Evolutionary conservation across 2,888 invertebrate species (phyloP).

Genomic region (Stenolophus ochropezus): DNA sequence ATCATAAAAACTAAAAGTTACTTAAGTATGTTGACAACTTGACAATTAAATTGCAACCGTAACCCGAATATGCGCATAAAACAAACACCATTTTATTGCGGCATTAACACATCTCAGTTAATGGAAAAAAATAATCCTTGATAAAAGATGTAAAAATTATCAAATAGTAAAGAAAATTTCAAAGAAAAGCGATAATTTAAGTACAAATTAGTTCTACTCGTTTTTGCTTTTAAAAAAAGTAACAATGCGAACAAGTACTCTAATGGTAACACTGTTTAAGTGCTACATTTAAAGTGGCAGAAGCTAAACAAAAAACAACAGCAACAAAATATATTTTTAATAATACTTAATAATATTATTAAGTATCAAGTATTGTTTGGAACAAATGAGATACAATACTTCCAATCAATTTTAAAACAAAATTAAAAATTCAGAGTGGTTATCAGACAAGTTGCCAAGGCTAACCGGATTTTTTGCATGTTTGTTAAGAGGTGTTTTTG

Average conservation of each 20-base stretch:
- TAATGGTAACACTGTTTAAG: no score
- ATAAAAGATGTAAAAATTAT: constrained; percentile 43
- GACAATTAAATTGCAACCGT: constrained; percentile 34
- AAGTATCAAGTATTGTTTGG: neutral
- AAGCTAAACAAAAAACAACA: no score
- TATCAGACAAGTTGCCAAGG: constrained; percentile 41
- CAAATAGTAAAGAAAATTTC: neutral
- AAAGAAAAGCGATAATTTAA: neutral
- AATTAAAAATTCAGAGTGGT: constrained; percentile 25
- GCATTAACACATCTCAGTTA: constrained; percentile 33
- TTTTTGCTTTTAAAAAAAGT: constrained; percentile 22
- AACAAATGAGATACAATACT: neutral
- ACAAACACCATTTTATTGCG: constrained; percentile 21
- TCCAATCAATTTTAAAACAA: neutral
- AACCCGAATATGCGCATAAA: constrained; percentile 30
- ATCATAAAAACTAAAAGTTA: constrained; percentile 19
- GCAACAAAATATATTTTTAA: no score
- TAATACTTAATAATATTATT: no score
- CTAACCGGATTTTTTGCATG: constrained; percentile 22
- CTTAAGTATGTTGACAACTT: constrained; percentile 18
- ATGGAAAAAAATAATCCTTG: constrained; percentile 30
- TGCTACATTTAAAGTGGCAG: no score
- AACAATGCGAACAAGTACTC: neutral
- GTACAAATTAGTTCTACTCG: constrained; percentile 2
- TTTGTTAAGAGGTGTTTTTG: constrained; percentile 30